Percentiles rank a stretch among this genome's conserved stretches.
Evolutionary conservation across 2,888 invertebrate species (phyloP).

Genomic region (Drosophila mettleri): DNA sequence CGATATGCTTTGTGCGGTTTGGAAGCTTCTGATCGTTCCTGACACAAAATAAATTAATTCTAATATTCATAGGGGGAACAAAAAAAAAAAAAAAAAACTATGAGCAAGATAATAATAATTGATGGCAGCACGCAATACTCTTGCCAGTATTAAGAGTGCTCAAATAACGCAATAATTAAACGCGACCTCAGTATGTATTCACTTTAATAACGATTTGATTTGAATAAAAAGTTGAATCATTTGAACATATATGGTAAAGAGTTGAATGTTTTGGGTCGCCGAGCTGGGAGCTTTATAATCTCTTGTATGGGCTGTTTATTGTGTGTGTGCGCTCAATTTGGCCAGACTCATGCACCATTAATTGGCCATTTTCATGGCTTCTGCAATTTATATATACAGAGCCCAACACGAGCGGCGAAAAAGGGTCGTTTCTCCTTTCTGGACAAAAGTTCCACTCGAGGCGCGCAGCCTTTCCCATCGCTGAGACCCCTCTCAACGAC

Average conservation of each 20-base stretch:
- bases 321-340: constrained; percentile 69
- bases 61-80: too few relatives aligned
- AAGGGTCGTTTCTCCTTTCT: constrained; percentile 69
- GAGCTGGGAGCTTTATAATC: constrained; percentile 37
- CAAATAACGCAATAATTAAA: constrained; percentile 48
- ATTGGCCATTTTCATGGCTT: constrained; percentile 75
- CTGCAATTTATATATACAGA: constrained; percentile 50
- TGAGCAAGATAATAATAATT: constrained; percentile 22
- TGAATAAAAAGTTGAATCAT: constrained; percentile 58
- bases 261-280: constrained; percentile 29
- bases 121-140: constrained; percentile 24
- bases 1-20: too few relatives aligned
- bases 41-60: too few relatives aligned
- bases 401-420: constrained; percentile 35
- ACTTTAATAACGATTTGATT: constrained; percentile 56
- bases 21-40: too few relatives aligned
- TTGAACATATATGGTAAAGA: constrained; percentile 21
- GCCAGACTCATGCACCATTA: constrained; percentile 76
- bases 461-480: constrained; percentile 14
- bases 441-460: constrained; percentile 37
- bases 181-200: constrained; percentile 35
- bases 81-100: too few relatives aligned
- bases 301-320: constrained; percentile 57
- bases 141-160: constrained; percentile 4
- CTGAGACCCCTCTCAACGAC: constrained; percentile 73